Base-by-base conservation (phyloP, 1,140 invertebrate genomes). In the Patella vulgata region DNA sequence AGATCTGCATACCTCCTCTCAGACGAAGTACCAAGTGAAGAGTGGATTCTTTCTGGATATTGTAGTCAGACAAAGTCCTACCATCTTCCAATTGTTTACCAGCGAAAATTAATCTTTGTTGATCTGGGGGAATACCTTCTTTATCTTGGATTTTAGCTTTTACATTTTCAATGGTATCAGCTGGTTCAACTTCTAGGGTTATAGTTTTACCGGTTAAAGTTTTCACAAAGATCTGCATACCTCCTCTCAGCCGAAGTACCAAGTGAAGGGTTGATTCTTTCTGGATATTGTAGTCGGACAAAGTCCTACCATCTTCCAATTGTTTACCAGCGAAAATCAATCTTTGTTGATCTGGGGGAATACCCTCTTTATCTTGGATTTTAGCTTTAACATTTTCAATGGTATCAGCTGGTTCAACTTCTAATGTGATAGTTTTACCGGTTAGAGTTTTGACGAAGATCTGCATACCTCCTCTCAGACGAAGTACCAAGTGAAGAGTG, bases 371-470 rank as follows among this genome's bases (percentile, higher is more conserved):
- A 66, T 91, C 89, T 84, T 95, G 92, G 78, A 96, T 95, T 81
- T 95, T 95, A 27, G 92, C 90, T 84, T 96, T 96, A 2, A 96
- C 93, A 91, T 96, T 94, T 85, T 96, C 93, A 80, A 96, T 96
- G 28, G 93, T 94, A 81, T 96, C 93, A 12, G 91, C 93, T 1
- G 91, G 89, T 81, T 96, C 93, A 73, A 95, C 93, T 87, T 95
- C 94, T 71, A 95, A 89, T 72, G 94, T 95, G 87, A 96, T 96
- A 85, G 93, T 96, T 86, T 96, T 97, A 65, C 94, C 94, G 75
- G 93, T 95, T 33, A 96, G 88, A 78, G 93, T 93, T 91, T 90
- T 93, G 89, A 87, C 93, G 88, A 96, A 96, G 78, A 96, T 95
- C 88, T 96, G 94, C 94, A 96, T 96, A 56, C 96, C 96, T 87